Evolutionary conservation across 2,113 vertebrate species (phyloP).

Genomic region (Cochlearius cochlearius): DNA sequence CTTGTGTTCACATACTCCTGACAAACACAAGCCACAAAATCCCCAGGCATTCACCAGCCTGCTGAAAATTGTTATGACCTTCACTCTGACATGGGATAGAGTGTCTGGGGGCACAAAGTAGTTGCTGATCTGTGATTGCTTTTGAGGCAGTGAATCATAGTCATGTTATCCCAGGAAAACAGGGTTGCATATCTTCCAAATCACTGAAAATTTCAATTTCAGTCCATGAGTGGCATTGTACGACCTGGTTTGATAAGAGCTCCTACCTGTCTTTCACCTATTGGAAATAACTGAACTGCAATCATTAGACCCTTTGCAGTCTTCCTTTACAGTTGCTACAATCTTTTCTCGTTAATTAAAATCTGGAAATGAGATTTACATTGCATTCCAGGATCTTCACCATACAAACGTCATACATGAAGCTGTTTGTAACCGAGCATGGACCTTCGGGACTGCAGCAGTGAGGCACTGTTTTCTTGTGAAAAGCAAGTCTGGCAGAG

Average conservation of each 20-base stretch:
- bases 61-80: conserved; percentile 44
- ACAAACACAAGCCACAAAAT: conserved; percentile 36
- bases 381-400: background rate
- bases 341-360: background rate
- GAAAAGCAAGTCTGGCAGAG: background rate
- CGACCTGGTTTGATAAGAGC: background rate
- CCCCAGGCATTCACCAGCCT: conserved; percentile 26
- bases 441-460: background rate
- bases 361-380: background rate
- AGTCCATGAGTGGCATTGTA: background rate
- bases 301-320: background rate
- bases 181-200: conserved; percentile 40
- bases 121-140: conserved; percentile 34
- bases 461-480: background rate
- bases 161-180: background rate
- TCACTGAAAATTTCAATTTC: conserved; percentile 25
- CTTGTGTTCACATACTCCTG: conserved; percentile 16
- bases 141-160: conserved; percentile 43
- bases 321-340: background rate
- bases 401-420: background rate
- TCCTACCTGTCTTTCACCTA: background rate
- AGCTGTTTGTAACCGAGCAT: background rate
- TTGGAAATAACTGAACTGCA: background rate
- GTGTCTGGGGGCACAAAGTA: conserved; percentile 9
- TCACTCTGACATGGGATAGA: conserved; percentile 19